Evolutionary conservation across 2,797 vertebrate genomes (phyloP).

Genomic region (Pogonophryne albipinna): DNA sequence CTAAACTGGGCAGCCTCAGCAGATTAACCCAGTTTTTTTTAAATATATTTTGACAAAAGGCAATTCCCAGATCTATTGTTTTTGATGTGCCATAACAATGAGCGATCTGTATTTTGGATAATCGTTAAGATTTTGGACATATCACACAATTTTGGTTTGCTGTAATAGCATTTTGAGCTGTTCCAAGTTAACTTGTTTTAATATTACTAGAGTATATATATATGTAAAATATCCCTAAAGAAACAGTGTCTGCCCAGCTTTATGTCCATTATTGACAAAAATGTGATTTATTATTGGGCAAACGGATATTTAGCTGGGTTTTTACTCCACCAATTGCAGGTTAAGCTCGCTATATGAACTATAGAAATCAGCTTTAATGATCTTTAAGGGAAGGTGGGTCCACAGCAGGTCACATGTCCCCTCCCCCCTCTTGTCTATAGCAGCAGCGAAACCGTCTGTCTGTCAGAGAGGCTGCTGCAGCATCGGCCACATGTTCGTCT

Average conservation of each 20-base stretch:
- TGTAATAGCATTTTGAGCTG: too few relatives aligned
- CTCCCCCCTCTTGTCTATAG: neutral
- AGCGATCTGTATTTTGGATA: too few relatives aligned
- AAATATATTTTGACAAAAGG: too few relatives aligned
- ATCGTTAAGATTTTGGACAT: too few relatives aligned
- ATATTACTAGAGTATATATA: neutral
- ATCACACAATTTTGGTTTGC: too few relatives aligned
- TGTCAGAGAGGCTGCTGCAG: conserved; percentile 28
- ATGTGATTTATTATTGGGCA: neutral
- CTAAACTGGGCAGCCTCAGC: too few relatives aligned
- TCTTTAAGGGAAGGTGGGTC: conserved; percentile 28
- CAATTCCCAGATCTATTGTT: too few relatives aligned
- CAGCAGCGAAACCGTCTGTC: conserved; percentile 20
- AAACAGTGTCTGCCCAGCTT: neutral
- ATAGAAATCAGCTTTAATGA: conserved; percentile 8
- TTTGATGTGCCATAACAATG: too few relatives aligned
- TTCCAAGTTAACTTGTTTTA: neutral
- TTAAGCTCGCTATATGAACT: neutral
- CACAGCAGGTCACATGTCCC: conserved; percentile 17
- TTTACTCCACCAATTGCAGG: neutral
- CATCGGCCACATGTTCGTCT: conserved; percentile 56
- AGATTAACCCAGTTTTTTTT: too few relatives aligned
- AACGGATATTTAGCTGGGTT: neutral
- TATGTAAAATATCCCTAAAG: neutral
- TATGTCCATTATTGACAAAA: neutral